Evolutionary conservation across 1,140 invertebrate genomes (phyloP), one percentile per base, ranked within the genome.

Genomic region (Patella vulgata): DNA sequence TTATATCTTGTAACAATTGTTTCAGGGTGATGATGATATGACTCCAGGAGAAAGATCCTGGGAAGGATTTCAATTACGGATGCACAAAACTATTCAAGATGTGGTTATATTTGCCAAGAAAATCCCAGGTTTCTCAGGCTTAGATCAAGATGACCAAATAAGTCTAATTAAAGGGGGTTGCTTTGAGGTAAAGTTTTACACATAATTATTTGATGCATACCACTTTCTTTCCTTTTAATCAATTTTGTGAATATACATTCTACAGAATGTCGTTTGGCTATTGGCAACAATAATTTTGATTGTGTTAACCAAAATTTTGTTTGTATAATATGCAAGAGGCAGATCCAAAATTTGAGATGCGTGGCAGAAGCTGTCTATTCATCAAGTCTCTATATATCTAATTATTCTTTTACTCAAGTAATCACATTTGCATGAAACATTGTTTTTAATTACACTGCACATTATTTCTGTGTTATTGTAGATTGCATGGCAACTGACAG

Each of bases 71-170:
- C 78, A 82, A 61, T 69, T 74, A 42, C 88, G 95, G 75, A 96
- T 97, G 84, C 95, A 94, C 19, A 94, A 95, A 63, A 94, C 95
- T 39, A 97, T 98, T 73, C 92, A 94, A 73, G 96, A 95, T 50
- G 96, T 98, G 2, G 96, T 99, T 46, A 95, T 97, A 80, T 99
- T 98, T 83, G 96, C 96, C 69, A 97, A 97, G 80, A 90, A 94
- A 68, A 95, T 99, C 70, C 96, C 97, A 61, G 96, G 96, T 54
- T 99, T 99, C 87, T 90, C 92, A 68, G 87, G 96, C 58, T 88
- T 99, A 52, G 91, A 95, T 23, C 94, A 97, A 85, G 95, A 97
- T 76, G 96, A 99, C 82, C 96, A 98, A 86, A 95, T 99, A 71
- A 96, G 94, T 56, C 87, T 99, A 30, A 88, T 99, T 57, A 98